Conservation (phyloP, 2,113 vertebrate species). For the Pao palembangensis region DNA sequence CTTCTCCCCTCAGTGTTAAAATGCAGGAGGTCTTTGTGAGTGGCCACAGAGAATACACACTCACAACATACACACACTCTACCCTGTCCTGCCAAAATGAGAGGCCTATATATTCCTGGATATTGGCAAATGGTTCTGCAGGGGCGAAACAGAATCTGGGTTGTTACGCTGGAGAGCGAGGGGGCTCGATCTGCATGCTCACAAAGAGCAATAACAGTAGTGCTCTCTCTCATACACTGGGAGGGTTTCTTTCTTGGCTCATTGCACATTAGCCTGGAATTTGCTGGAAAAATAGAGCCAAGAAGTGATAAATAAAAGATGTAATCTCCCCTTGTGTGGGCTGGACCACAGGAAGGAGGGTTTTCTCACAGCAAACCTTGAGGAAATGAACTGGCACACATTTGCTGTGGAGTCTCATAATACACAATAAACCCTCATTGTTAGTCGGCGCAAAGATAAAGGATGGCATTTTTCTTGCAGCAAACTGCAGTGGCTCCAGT, state of each 20-base stretch:
- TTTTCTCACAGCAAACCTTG: conserved; percentile 68
- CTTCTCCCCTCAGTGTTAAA: conserved; percentile 35
- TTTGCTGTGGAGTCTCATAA: conserved; percentile 19
- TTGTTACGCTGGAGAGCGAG: conserved; percentile 19
- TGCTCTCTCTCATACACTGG: conserved; percentile 19
- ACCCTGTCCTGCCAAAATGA: conserved; percentile 25
- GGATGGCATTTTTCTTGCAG: conserved; percentile 16
- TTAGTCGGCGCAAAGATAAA: conserved; percentile 37
- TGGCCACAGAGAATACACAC: conserved; percentile 26
- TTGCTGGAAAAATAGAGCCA: conserved; percentile 92
- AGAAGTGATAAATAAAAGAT: conserved; percentile 96
- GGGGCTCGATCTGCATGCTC: conserved; percentile 33
- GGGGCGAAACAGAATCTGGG: conserved; percentile 34
- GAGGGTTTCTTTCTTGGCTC: conserved; percentile 78
- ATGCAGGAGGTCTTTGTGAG: conserved; percentile 43
- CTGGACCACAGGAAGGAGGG: conserved; percentile 47
- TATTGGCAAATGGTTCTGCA: conserved; percentile 34
- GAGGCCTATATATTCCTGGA: conserved; percentile 32
- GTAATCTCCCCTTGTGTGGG: conserved; percentile 80
- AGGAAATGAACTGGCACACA: conserved; percentile 73
- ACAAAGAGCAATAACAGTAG: conserved; percentile 38
- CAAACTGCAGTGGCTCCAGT: conserved; percentile 18
- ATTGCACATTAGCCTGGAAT: conserved; percentile 91
- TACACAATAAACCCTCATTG: conserved; percentile 37
- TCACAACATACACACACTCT: conserved; percentile 17